A percentile compares a stretch with the other conserved stretches of the same genome.
Conservation (phyloP, 2,113 vertebrate genomes). For the Aegithalos caudatus region DNA sequence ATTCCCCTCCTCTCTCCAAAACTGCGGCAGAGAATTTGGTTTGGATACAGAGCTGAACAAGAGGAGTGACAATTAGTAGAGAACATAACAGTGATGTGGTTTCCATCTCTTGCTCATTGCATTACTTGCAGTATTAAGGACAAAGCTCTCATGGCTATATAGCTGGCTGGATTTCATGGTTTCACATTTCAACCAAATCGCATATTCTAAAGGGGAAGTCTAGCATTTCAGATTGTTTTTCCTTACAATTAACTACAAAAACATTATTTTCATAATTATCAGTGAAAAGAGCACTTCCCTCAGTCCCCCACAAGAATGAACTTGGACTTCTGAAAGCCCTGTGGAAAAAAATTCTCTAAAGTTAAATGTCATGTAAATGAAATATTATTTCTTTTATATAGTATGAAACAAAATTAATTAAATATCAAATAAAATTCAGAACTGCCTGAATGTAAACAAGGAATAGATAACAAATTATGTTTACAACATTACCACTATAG, state of each 20-base stretch:
- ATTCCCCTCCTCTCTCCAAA: neutral
- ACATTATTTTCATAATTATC: neutral
- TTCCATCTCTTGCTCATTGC: neutral
- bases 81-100: neutral
- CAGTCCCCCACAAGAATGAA: neutral
- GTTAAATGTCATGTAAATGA: neutral
- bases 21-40: neutral
- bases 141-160: accelerated
- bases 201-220: neutral
- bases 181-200: neutral
- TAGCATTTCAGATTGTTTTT: neutral
- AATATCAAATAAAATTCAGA: neutral
- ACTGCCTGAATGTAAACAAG: neutral
- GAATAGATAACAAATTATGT: neutral
- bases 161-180: neutral
- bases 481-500: neutral
- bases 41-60: neutral
- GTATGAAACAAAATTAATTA: neutral
- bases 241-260: neutral
- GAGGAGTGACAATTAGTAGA: neutral
- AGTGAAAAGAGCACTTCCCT: neutral
- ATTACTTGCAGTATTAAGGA: neutral
- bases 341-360: neutral
- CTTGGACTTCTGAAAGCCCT: neutral
- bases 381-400: neutral